Evolutionary conservation across 2,797 vertebrate genomes (phyloP).

Genomic region (Sebastes oblongus): DNA sequence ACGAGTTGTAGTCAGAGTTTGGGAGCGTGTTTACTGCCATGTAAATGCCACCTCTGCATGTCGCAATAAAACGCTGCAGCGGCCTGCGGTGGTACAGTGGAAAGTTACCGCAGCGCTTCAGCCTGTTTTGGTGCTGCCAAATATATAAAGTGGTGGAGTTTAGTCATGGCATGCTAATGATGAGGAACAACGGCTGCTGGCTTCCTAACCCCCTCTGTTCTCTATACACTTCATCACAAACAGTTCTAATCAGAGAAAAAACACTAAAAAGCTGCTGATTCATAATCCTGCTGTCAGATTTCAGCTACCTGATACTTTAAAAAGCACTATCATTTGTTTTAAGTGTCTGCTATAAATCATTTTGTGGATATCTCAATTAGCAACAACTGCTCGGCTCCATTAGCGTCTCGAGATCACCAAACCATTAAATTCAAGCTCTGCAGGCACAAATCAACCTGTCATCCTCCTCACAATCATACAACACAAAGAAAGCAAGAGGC

Average conservation of each 20-base stretch:
- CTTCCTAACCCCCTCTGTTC: not conserved
- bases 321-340: conserved; percentile 36
- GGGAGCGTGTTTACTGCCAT: conserved; percentile 42
- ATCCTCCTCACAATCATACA: not conserved
- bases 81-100: conserved; percentile 37
- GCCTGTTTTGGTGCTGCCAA: conserved; percentile 22
- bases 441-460: conserved; percentile 33
- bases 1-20: conserved; percentile 19
- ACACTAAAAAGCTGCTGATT: not conserved
- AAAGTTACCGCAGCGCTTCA: conserved; percentile 43
- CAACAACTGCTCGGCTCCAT: not conserved
- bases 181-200: conserved; percentile 39
- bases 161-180: conserved; percentile 50
- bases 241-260: not conserved
- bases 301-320: not conserved
- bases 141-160: conserved; percentile 38
- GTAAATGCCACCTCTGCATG: conserved; percentile 66
- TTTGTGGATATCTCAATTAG: conserved; percentile 46
- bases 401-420: conserved; percentile 12
- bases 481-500: not conserved
- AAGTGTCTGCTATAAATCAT: conserved; percentile 41
- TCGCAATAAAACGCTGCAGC: conserved; percentile 57
- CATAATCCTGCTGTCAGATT: conserved; percentile 3
- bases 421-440: not conserved
- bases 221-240: not conserved